phyloP scores from a whole-genome alignment of 2,113 vertebrate genomes.

The Aphyosemion australe region DNA sequence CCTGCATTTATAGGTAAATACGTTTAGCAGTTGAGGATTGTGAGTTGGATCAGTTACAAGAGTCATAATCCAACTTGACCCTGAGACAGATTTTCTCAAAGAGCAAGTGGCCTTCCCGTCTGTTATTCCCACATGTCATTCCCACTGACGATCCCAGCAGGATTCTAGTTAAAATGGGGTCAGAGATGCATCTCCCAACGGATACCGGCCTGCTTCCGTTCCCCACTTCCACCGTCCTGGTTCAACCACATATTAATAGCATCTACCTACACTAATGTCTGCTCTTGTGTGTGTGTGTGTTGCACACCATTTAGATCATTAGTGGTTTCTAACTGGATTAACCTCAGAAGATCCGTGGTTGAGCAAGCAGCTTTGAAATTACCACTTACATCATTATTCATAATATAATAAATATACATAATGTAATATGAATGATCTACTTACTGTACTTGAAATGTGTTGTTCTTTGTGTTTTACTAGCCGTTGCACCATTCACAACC shows the following conservation, averaged over 20 bases:
- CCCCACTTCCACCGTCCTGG: conserved; percentile 76
- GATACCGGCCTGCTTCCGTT: conserved; percentile 73
- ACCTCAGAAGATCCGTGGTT: no score
- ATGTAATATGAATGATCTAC: not conserved
- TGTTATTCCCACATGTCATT: conserved; percentile 59
- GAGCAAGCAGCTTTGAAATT: not conserved
- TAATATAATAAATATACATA: no score
- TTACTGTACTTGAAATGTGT: not conserved
- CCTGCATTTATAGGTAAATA: no score
- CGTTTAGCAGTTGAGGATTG: no score
- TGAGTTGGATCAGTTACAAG: not conserved
- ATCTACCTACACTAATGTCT: conserved; percentile 52
- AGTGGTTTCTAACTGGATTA: no score
- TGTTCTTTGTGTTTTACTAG: not conserved
- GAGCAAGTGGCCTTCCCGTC: conserved; percentile 34
- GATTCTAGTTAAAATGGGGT: conserved; percentile 51
- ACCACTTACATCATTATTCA: no score
- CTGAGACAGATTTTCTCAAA: conserved; percentile 42
- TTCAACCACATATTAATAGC: conserved; percentile 73
- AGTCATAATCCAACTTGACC: conserved; percentile 11
- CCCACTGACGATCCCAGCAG: conserved; percentile 61
- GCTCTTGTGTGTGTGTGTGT: conserved; percentile 8
- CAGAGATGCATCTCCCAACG: conserved; percentile 61
- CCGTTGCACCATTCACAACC: not conserved
- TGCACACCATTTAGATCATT: no score